Conservation (phyloP, 1,140 invertebrate species). For the Heliothis subflexa region DNA sequence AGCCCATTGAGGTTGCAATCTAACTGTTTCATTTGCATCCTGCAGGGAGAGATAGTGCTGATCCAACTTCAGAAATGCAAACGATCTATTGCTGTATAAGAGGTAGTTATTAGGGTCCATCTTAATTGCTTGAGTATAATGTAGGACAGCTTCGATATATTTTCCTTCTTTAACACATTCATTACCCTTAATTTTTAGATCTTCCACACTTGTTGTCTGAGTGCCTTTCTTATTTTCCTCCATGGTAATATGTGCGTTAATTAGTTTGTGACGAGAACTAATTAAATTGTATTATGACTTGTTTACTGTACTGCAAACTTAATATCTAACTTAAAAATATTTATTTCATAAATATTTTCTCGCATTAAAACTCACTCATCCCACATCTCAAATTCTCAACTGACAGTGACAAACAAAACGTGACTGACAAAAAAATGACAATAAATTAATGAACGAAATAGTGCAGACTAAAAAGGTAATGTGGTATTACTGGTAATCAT, state of each 20-base stretch:
- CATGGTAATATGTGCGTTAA: conserved; percentile 50
- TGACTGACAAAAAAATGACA: no score
- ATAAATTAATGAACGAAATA: no score
- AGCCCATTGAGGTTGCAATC: conserved; percentile 91
- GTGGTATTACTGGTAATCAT: no score
- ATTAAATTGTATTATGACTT: no score
- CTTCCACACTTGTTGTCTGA: conserved; percentile 66
- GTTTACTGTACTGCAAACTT: no score
- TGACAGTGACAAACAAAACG: no score
- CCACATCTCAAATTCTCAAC: no score
- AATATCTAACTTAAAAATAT: no score
- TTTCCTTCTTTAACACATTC: conserved; percentile 91
- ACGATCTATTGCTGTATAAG: conserved; percentile 93
- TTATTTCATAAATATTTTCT: no score
- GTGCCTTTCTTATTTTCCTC: conserved; percentile 70
- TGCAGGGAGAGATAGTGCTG: conserved; percentile 92
- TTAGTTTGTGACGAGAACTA: no score
- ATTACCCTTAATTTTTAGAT: conserved; percentile 91
- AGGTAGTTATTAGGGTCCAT: conserved; percentile 90
- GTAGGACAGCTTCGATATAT: conserved; percentile 91
- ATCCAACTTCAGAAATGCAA: conserved; percentile 92
- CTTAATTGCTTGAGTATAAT: conserved; percentile 93
- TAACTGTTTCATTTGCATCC: conserved; percentile 92
- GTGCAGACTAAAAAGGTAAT: no score
- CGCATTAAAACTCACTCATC: no score